A percentile compares a stretch with the other conserved stretches of the same genome.
phyloP scores from a whole-genome alignment of 2,888 invertebrate species.

The Synanthedon vespiformis region DNA sequence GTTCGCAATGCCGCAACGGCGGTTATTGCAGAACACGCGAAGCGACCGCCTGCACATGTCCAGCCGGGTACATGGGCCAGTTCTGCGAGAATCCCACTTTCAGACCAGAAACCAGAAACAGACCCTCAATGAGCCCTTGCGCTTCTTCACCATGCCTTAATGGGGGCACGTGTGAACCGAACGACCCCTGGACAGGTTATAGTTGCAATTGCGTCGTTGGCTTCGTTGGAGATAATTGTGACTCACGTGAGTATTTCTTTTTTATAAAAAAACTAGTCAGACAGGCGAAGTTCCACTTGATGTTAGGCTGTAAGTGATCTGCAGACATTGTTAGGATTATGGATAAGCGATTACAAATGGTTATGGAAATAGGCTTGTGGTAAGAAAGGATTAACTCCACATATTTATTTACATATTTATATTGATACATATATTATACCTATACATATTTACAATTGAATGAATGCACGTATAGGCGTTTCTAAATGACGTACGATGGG shows the following conservation, averaged over 20 bases:
- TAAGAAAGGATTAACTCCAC: no score
- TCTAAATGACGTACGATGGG: no score
- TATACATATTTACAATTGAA: no score
- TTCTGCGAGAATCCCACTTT: constrained; percentile 45
- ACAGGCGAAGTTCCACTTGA: no score
- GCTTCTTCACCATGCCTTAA: constrained; percentile 80
- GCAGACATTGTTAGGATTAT: no score
- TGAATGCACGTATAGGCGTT: no score
- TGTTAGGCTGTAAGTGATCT: no score
- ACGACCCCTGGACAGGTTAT: constrained; percentile 56
- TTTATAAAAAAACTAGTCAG: not conserved
- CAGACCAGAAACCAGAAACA: constrained; percentile 3
- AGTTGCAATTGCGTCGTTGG: constrained; percentile 86
- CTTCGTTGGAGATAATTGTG: constrained; percentile 82
- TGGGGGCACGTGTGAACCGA: constrained; percentile 78
- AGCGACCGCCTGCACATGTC: constrained; percentile 69
- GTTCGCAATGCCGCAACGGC: constrained; percentile 75
- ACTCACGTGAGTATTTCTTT: constrained; percentile 72
- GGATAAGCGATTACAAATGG: no score
- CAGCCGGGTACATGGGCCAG: constrained; percentile 35
- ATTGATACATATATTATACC: no score
- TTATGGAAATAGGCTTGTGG: no score
- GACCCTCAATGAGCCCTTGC: constrained; percentile 40
- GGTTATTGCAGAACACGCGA: constrained; percentile 72
- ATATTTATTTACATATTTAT: no score